phyloP scores from a whole-genome alignment of 2,888 invertebrate genomes.

The Gortyna flavago region DNA sequence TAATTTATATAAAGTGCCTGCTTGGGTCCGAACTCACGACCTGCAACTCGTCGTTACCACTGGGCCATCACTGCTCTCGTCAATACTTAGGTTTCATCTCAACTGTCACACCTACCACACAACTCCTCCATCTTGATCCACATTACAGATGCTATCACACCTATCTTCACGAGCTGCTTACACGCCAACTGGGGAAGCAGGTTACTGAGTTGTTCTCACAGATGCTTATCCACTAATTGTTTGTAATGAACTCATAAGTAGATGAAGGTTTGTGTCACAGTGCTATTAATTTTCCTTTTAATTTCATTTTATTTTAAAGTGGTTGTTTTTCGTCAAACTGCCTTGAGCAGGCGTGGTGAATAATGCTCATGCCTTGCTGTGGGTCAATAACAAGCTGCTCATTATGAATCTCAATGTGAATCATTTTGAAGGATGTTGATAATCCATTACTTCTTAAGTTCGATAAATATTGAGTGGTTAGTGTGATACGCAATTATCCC shows the following conservation, averaged over 20 bases:
- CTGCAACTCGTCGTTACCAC: not conserved
- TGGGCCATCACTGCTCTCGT: not conserved
- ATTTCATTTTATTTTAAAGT: not conserved
- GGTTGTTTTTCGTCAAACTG: not conserved
- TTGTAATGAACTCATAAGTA: slow-evolving; percentile 32
- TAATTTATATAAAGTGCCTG: too few relatives aligned
- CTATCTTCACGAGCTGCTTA: slow-evolving; percentile 54
- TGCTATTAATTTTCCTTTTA: not conserved
- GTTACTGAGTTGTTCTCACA: slow-evolving; percentile 50
- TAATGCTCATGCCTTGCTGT: not conserved
- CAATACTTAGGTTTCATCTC: not conserved
- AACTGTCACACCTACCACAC: not conserved
- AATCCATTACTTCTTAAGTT: too few relatives aligned
- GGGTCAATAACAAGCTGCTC: not conserved
- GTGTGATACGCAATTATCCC: too few relatives aligned
- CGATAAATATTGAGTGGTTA: too few relatives aligned
- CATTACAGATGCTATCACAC: slow-evolving; percentile 22
- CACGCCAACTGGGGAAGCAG: slow-evolving; percentile 49
- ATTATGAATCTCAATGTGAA: too few relatives aligned
- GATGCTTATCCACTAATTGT: slow-evolving; percentile 40
- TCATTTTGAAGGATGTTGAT: too few relatives aligned
- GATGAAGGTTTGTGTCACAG: slow-evolving; percentile 45
- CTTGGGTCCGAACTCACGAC: not conserved
- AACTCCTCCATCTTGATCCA: not conserved
- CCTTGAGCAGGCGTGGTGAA: not conserved